Conservation (phyloP, 2,113 vertebrate genomes). For the Pycnonotus jocosus region DNA sequence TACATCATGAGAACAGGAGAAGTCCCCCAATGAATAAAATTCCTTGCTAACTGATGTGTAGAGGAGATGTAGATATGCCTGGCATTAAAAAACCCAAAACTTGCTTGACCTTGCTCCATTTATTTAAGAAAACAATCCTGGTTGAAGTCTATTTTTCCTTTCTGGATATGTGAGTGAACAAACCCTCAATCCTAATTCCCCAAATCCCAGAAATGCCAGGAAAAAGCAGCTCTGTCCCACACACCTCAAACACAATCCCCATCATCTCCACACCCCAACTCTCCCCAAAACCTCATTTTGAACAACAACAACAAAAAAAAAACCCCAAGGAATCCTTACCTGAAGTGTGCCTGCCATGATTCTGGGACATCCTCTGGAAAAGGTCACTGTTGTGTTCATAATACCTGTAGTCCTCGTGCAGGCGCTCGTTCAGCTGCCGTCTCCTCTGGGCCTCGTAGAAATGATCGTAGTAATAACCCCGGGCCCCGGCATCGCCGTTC, state of each 20-base stretch:
- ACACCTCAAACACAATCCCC: rapidly evolving
- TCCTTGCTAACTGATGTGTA: neutral
- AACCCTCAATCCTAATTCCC: neutral
- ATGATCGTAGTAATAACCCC: constrained; percentile 83
- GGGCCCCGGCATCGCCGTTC: constrained; percentile 82
- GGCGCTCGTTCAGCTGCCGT: constrained; percentile 76
- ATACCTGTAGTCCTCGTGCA: constrained; percentile 89
- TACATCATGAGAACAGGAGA: rapidly evolving
- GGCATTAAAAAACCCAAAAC: neutral
- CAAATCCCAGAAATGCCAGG: rapidly evolving
- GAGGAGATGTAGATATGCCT: neutral
- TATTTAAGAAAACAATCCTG: neutral
- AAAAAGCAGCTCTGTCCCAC: neutral
- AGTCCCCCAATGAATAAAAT: neutral
- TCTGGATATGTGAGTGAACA: rapidly evolving
- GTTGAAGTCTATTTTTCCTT: neutral
- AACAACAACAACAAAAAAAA: too few species aligned
- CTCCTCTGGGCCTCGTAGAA: constrained; percentile 84
- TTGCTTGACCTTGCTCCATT: neutral
- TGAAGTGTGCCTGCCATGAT: constrained; percentile 82
- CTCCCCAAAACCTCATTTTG: rapidly evolving
- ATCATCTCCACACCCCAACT: rapidly evolving
- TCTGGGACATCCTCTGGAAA: constrained; percentile 86
- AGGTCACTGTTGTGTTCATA: constrained; percentile 87
- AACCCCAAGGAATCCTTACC: constrained; percentile 63